phyloP scores from a whole-genome alignment of 2,797 vertebrate genomes.

The Typhlichthys eigenmanni region DNA sequence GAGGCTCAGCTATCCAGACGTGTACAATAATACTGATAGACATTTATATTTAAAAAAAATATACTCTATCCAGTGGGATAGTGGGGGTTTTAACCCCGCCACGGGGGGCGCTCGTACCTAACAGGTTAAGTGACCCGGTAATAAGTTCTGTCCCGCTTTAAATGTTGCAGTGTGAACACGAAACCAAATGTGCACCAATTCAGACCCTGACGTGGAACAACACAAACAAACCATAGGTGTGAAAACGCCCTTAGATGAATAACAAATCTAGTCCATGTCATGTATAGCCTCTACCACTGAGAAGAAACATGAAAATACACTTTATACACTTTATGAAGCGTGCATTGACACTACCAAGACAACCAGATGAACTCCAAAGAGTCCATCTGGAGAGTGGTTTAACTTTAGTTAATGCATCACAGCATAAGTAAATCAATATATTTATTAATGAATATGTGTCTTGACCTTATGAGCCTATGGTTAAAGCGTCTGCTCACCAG shows the following conservation, averaged over 20 bases:
- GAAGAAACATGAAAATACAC: neutral
- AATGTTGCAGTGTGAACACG: too few species aligned
- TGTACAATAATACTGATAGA: too few species aligned
- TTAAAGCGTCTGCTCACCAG: slow-evolving; percentile 79
- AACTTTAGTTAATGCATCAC: neutral
- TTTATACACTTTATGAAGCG: neutral
- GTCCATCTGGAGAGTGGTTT: neutral
- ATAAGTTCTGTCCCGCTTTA: too few species aligned
- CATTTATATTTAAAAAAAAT: too few species aligned
- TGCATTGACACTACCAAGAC: neutral
- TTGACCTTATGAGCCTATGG: neutral
- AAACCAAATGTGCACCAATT: too few species aligned
- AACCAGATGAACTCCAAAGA: neutral
- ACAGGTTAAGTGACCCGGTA: too few species aligned
- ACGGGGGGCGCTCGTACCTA: too few species aligned
- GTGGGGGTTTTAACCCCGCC: too few species aligned
- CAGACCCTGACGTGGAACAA: too few species aligned
- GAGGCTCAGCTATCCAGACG: too few species aligned
- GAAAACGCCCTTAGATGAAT: neutral
- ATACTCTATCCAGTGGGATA: too few species aligned
- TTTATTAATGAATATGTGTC: neutral
- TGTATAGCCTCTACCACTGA: neutral
- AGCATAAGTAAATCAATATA: neutral
- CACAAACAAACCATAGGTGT: too few species aligned
- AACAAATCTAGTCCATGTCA: neutral